These are phyloP conservation scores for Epizoanthus scotinus DNA, from an alignment of 92 coral and sea anemone genomes.

Conservation along the genomic window DNA sequence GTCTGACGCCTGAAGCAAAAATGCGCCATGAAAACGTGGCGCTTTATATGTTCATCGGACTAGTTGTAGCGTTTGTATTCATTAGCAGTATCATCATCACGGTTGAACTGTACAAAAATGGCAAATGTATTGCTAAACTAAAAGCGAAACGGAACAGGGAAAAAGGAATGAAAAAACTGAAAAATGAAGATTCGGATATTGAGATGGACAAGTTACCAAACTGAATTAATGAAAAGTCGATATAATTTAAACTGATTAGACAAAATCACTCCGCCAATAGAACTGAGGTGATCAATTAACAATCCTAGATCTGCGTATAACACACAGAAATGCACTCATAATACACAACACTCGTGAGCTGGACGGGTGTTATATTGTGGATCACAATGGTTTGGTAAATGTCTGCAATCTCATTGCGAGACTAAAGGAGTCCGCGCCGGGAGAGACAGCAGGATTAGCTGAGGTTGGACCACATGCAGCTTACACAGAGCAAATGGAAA, in stretches of 20 bases:
- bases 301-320: neutral
- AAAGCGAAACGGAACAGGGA: slow-evolving; percentile 60
- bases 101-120: slow-evolving; percentile 90
- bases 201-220: slow-evolving; percentile 64
- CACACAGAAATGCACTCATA: slow-evolving; percentile 5
- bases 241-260: slow-evolving; percentile 4
- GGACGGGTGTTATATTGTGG: neutral
- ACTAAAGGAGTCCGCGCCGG: too few relatives aligned
- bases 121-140: slow-evolving; percentile 66
- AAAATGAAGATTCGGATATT: slow-evolving; percentile 60
- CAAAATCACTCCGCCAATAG: slow-evolving; percentile 4
- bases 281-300: too few relatives aligned
- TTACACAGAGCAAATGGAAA: neutral
- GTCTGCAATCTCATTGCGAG: neutral
- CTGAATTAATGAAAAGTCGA: neutral
- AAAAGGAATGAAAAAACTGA: slow-evolving; percentile 49
- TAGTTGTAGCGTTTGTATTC: slow-evolving; percentile 90
- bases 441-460: neutral
- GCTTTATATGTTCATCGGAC: slow-evolving; percentile 96
- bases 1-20: slow-evolving; percentile 81
- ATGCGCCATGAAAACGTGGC: slow-evolving; percentile 92
- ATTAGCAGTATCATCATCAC: slow-evolving; percentile 85
- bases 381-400: neutral
- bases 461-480: neutral
- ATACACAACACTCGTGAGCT: neutral